Evolutionary conservation across 2,888 invertebrate genomes (phyloP).

Genomic region (Volucella zonaria): DNA sequence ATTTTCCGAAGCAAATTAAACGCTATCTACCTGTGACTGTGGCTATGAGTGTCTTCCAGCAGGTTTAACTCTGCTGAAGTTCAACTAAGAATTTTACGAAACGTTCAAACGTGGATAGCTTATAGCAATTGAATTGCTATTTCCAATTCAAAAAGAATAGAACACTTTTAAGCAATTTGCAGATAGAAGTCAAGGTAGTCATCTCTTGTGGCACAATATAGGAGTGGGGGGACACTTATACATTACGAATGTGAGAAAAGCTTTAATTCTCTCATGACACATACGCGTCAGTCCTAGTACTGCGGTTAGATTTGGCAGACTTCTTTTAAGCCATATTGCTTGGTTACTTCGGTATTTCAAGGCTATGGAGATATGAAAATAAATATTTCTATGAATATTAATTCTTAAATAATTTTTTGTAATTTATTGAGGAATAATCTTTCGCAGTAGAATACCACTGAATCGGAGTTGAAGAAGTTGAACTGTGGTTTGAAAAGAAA

Average conservation of each 20-base stretch:
- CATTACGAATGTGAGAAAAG: background rate
- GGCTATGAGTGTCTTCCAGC: constrained; percentile 1
- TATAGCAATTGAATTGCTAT: constrained; percentile 16
- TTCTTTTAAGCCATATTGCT: background rate
- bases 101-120: constrained; percentile 21
- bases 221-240: background rate
- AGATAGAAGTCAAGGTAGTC: constrained; percentile 73
- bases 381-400: constrained; percentile 15
- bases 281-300: background rate
- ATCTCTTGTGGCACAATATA: constrained; percentile 54
- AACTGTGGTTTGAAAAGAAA: background rate
- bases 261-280: no score
- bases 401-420: constrained; percentile 7
- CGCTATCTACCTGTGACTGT: background rate
- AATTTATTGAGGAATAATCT: background rate
- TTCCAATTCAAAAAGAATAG: constrained; percentile 43
- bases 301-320: constrained; percentile 6
- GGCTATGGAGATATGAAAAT: constrained; percentile 2
- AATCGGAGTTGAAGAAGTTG: background rate
- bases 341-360: background rate
- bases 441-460: background rate
- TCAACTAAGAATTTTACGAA: constrained; percentile 43
- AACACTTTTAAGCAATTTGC: constrained; percentile 58
- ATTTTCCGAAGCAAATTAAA: constrained; percentile 43
- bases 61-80: constrained; percentile 52